Evolutionary conservation across 2,797 vertebrate species (phyloP).

Genomic region (Nannoperca obscura): DNA sequence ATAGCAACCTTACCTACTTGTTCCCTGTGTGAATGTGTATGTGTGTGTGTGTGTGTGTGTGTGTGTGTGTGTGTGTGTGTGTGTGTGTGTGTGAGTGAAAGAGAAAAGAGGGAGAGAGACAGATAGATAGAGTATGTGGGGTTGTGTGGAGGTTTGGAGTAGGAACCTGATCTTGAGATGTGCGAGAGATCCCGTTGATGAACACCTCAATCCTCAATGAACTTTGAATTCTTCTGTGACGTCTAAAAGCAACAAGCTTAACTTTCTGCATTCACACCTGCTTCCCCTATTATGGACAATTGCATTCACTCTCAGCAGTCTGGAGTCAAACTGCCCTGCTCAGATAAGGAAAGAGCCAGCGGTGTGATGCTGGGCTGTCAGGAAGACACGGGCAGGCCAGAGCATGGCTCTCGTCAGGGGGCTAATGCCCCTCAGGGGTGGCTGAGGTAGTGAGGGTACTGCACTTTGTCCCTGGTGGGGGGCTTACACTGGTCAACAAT

Average conservation of each 20-base stretch:
- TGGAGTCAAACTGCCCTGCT: conserved; percentile 33
- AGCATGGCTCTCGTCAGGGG: conserved; percentile 75
- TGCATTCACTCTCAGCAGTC: conserved; percentile 25
- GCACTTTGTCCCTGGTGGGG: conserved; percentile 83
- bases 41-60: conserved; percentile 9
- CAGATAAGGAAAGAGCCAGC: conserved; percentile 37
- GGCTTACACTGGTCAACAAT: conserved; percentile 88
- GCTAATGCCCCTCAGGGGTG: conserved; percentile 84
- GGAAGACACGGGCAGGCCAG: conserved; percentile 47
- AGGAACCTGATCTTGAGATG: conserved; percentile 33
- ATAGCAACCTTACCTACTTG: conserved; percentile 84
- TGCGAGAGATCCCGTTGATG: neutral
- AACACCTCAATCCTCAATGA: neutral
- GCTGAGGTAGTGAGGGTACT: conserved; percentile 74
- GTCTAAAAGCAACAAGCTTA: conserved; percentile 1
- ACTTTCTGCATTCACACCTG: neutral
- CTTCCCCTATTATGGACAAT: neutral
- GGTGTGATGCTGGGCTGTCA: conserved; percentile 49
- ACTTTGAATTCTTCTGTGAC: conserved; percentile 1
- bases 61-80: conserved; percentile 5
- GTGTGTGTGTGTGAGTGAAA: neutral
- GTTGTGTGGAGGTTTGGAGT: conserved; percentile 44
- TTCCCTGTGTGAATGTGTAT: conserved; percentile 71
- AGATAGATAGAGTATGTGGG: conserved; percentile 33
- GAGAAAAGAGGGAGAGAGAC: conserved; percentile 10